phyloP scores from a whole-genome alignment of 2,797 vertebrate species.

The Bradypodion ventrale region DNA sequence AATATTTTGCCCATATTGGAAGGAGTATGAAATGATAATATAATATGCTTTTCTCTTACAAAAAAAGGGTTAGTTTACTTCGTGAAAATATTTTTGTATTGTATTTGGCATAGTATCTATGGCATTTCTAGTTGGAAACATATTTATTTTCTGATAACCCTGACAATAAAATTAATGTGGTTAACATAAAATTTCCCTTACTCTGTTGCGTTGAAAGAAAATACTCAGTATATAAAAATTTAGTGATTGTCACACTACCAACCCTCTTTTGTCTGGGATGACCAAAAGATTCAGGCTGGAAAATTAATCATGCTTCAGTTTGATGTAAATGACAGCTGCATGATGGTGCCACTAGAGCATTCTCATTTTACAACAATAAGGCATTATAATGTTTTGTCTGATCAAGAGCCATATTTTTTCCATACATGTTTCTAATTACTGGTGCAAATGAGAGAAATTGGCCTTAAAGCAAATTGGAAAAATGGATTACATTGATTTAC shows the following conservation, averaged over 20 bases:
- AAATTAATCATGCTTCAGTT: constrained; percentile 79
- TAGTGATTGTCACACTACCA: constrained; percentile 71
- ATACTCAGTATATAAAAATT: constrained; percentile 78
- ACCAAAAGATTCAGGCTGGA: constrained; percentile 85
- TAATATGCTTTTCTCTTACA: constrained; percentile 15
- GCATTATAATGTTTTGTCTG: constrained; percentile 83
- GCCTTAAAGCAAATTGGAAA: constrained; percentile 75
- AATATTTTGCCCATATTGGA: not conserved
- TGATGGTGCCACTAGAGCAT: constrained; percentile 80
- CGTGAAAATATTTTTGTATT: not conserved
- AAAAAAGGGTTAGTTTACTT: constrained; percentile 23
- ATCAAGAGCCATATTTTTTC: constrained; percentile 61
- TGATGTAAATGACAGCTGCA: constrained; percentile 83
- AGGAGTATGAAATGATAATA: not conserved
- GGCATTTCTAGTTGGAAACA: constrained; percentile 15
- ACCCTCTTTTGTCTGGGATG: constrained; percentile 82
- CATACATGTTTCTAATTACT: constrained; percentile 77
- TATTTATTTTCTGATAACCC: constrained; percentile 25
- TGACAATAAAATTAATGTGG: constrained; percentile 10
- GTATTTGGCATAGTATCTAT: constrained; percentile 26
- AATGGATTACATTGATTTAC: constrained; percentile 56
- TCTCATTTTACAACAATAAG: constrained; percentile 76
- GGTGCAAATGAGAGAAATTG: constrained; percentile 72
- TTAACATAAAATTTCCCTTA: not conserved
- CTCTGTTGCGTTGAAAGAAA: constrained; percentile 64